A percentile compares a stretch with the other conserved stretches of the same genome.
These are phyloP conservation scores for Hystrix brachyura DNA, from an alignment of 2,113 vertebrate species.

Conservation along the genomic window DNA sequence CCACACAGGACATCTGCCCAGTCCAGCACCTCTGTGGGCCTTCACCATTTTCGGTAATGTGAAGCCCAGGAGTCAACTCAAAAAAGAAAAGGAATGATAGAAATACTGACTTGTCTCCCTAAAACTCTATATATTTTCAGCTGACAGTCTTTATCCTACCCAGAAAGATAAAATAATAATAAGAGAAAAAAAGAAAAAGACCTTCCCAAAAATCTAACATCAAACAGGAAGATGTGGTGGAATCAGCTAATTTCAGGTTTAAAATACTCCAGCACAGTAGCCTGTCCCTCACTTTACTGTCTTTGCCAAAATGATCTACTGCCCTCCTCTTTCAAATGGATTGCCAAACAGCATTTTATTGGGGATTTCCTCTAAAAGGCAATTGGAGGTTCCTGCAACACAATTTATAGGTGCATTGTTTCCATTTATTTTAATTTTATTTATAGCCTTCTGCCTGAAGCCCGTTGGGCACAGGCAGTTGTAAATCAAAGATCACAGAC, in stretches of 20 bases:
- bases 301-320: not conserved
- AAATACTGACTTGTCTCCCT: not conserved
- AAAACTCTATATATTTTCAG: not conserved
- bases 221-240: not conserved
- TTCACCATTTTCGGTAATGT: not conserved
- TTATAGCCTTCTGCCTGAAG: constrained; percentile 69
- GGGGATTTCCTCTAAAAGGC: constrained; percentile 73
- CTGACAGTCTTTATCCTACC: not conserved
- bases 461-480: constrained; percentile 7
- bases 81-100: not conserved
- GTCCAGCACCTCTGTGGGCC: not conserved
- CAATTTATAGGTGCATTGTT: constrained; percentile 65
- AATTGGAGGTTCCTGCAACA: constrained; percentile 55
- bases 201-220: not conserved
- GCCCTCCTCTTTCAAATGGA: constrained; percentile 3
- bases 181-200: not conserved
- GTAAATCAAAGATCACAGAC: constrained; percentile 54
- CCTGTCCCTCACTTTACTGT: constrained; percentile 15
- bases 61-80: not conserved
- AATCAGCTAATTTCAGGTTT: not conserved
- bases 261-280: not conserved
- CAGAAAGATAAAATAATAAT: not conserved
- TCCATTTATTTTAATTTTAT: constrained; percentile 78
- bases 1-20: not conserved
- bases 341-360: not conserved